Evolutionary conservation across 1,140 invertebrate species (phyloP).

Genomic region (Caenorhabditis latens): DNA sequence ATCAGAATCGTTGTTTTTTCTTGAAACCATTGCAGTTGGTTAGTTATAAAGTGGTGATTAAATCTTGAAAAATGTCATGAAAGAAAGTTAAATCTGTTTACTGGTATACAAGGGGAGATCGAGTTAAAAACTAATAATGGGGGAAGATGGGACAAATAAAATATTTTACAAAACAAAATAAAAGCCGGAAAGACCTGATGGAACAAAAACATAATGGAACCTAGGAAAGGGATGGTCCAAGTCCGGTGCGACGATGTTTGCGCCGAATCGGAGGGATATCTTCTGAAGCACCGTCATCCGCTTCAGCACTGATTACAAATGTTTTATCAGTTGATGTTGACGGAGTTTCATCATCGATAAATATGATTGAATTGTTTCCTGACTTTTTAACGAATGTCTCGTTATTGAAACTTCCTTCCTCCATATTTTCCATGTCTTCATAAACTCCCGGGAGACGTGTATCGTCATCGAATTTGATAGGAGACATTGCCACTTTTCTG

Average conservation of each 20-base stretch:
- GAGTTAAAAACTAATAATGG: neutral
- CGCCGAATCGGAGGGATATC: neutral
- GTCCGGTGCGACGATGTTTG: slow-evolving; percentile 6
- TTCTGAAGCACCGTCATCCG: neutral
- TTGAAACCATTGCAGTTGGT: too few relatives aligned
- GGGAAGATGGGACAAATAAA: neutral
- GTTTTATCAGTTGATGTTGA: neutral
- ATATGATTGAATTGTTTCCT: neutral
- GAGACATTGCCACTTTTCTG: slow-evolving; percentile 33
- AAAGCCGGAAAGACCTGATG: neutral
- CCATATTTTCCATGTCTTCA: slow-evolving; percentile 30
- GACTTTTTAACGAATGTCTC: slow-evolving; percentile 1
- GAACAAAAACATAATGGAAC: neutral
- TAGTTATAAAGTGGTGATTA: too few relatives aligned
- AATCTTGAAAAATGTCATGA: too few relatives aligned
- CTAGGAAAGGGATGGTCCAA: neutral
- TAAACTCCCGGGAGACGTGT: neutral
- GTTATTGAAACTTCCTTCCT: neutral
- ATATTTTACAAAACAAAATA: neutral
- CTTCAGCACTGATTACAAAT: neutral
- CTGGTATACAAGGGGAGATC: neutral
- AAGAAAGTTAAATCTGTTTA: too few relatives aligned
- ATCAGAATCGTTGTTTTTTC: too few relatives aligned
- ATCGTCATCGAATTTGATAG: slow-evolving; percentile 31
- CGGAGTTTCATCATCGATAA: too few relatives aligned